phyloP scores from a whole-genome alignment of 2,113 vertebrate genomes.

The Atractosteus spatula region DNA sequence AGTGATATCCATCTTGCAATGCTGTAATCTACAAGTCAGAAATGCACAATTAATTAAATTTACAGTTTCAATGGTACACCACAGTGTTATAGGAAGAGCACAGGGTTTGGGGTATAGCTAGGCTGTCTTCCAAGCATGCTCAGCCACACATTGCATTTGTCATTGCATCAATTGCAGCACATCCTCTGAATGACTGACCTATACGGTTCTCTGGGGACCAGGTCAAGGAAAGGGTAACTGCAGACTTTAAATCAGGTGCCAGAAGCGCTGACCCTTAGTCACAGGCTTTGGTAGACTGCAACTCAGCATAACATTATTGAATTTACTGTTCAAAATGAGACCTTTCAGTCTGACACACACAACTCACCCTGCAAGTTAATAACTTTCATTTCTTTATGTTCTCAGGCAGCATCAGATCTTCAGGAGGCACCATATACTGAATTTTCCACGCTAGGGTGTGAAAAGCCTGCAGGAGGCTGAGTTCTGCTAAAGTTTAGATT shows the following conservation, averaged over 20 bases:
- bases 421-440: neutral
- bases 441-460: no score
- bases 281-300: slow-evolving; percentile 6
- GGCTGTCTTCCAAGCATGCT: neutral
- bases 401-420: neutral
- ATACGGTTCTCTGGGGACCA: neutral
- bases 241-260: neutral
- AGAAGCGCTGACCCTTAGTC: slow-evolving; percentile 1
- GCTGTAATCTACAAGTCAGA: neutral
- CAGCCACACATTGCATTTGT: neutral
- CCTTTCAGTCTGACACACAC: slow-evolving; percentile 6
- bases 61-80: neutral
- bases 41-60: neutral
- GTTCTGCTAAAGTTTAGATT: no score
- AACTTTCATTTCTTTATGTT: neutral
- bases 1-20: no score
- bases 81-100: neutral
- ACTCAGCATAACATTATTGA: slow-evolving; percentile 11
- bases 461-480: no score
- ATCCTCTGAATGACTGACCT: neutral
- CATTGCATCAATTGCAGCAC: neutral
- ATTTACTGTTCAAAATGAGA: slow-evolving; percentile 1
- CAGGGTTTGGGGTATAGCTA: neutral
- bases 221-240: neutral
- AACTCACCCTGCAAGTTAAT: slow-evolving; percentile 12